Base-by-base conservation (phyloP, 1,140 invertebrate genomes). In the Tetramorium simillimum region DNA sequence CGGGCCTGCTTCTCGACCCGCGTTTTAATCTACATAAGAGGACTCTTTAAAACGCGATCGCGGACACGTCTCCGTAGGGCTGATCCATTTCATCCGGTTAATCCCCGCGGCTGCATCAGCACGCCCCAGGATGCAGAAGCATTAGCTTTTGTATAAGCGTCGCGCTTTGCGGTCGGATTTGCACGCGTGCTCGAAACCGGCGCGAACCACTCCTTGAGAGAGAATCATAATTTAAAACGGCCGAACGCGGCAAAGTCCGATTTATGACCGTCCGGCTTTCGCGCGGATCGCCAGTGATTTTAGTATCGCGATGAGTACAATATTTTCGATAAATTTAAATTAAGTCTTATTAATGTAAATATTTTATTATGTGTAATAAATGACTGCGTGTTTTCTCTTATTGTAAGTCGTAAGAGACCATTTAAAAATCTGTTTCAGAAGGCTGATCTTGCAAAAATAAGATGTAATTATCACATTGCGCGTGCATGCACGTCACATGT, bases 21-120 rank as follows among this genome's bases (percentile, higher is more conserved):
- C 21, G 80, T 60, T 84, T 75, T 84, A 84, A 84, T 75, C 80
- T 73, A 70, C 80, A 46, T 84, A 84, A 84, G 80, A 84, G 69
- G 24, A 84, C 80, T 73, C 53, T 73, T 84, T 84, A 75, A 84
- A 84, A 75, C 56, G 69, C 69, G 69, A 84, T 84, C 80, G 58
- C 80, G 80, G 69, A 73, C 51, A 56, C 51, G 40, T 60, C 80
- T 62, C 69, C 69, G 78, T 28, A 58, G 21, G 18, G 53, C 69
- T 84, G 80, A 84, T 75, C 69, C 80, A 60, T 73, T 84, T 84
- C 53, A 73, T 75, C 53, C 69, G 69, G 53, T 84, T 69, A 84
- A 84, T 84, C 69, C 53, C 58, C 43, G 40, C 53, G 80, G 56
- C 80, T 60, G 80, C 53, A 84, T 84, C 80, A 84, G 80, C 77